These are phyloP conservation scores for Diorhabda elongata DNA, from an alignment of 1,140 invertebrate species.

Conservation along the genomic window DNA sequence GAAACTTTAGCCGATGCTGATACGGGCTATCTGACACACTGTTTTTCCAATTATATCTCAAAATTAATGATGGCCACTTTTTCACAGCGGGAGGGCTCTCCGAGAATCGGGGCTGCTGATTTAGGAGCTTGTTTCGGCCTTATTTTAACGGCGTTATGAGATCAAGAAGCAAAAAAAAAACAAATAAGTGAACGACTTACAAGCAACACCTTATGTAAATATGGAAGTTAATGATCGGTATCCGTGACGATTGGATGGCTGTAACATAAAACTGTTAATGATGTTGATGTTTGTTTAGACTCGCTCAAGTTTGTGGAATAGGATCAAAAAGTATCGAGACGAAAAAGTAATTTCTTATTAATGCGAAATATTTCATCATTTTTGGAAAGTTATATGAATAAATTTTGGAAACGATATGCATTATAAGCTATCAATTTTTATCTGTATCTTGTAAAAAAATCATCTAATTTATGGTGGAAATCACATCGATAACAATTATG, in stretches of 20 bases:
- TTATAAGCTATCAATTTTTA: too few species aligned
- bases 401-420: too few species aligned
- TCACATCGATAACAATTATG: too few species aligned
- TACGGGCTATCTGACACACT: slow-evolving; percentile 10
- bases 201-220: slow-evolving; percentile 1
- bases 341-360: too few species aligned
- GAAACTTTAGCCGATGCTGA: slow-evolving; percentile 5
- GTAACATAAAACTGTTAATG: too few species aligned
- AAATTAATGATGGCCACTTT: slow-evolving; percentile 10
- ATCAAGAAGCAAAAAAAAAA: background rate
- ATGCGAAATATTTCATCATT: too few species aligned
- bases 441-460: too few species aligned
- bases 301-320: too few species aligned
- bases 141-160: slow-evolving; percentile 4
- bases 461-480: too few species aligned
- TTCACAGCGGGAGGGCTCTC: slow-evolving; percentile 5
- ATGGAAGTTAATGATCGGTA: background rate
- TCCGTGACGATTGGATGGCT: background rate
- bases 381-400: too few species aligned
- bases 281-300: too few species aligned
- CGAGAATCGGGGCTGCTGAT: background rate
- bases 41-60: slow-evolving; percentile 9
- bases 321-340: too few species aligned
- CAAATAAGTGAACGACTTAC: background rate
- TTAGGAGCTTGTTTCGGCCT: background rate